Percentiles rank a stretch among this genome's conserved stretches.
These are phyloP conservation scores for Apodemus speciosus DNA, from an alignment of 2,113 vertebrate genomes.

Conservation along the genomic window DNA sequence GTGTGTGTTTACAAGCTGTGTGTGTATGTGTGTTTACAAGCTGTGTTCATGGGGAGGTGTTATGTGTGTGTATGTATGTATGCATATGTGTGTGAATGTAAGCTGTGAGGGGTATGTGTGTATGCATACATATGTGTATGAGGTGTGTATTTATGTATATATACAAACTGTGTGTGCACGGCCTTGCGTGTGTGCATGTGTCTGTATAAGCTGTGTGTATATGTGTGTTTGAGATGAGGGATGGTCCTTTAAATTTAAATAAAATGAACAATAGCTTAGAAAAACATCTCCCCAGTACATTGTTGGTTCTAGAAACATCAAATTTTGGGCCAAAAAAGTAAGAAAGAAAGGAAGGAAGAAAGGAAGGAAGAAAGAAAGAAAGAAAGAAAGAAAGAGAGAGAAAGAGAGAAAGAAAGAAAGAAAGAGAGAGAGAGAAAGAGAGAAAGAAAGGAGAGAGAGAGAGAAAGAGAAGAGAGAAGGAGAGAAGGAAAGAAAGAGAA, in stretches of 20 bases:
- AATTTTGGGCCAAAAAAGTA: not conserved
- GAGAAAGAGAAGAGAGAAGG: not conserved
- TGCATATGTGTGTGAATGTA: too few species aligned
- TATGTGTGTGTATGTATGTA: not conserved
- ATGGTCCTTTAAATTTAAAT: not conserved
- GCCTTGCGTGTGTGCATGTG: not conserved
- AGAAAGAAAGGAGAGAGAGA: too few species aligned
- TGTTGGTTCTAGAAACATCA: not conserved
- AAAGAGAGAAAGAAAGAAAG: too few species aligned
- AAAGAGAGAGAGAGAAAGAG: not conserved
- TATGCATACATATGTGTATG: too few species aligned
- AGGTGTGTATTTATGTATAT: not conserved
- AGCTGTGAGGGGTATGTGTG: too few species aligned
- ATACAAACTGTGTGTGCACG: not conserved
- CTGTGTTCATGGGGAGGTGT: not conserved
- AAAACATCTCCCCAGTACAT: not conserved
- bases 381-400: too few species aligned
- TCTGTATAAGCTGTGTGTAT: not conserved
- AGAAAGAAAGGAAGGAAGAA: too few species aligned
- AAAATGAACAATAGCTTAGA: constrained; percentile 27
- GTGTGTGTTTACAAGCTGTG: not conserved
- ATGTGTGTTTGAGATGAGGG: not conserved
- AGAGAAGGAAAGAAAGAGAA: not conserved
- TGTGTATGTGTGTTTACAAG: not conserved
- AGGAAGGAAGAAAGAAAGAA: not conserved